A percentile compares a stretch with the other conserved stretches of the same genome.
Conservation (phyloP, 2,113 vertebrate species). For the Poeciliopsis occidentalis region DNA sequence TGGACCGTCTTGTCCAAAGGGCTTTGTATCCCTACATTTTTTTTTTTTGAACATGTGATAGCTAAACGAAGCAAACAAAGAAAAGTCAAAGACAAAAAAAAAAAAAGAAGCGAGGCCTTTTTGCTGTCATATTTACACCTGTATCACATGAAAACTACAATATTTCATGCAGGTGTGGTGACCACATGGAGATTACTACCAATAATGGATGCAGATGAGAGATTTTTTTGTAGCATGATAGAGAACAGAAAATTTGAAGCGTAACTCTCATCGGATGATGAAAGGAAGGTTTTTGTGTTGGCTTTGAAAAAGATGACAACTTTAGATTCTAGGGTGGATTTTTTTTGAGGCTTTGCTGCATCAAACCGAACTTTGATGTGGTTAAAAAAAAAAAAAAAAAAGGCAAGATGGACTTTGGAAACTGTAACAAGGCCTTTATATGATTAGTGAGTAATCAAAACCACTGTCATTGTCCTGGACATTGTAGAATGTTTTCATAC, state of each 20-base stretch:
- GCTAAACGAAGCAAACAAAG: conserved; percentile 9
- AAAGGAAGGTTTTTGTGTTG: conserved; percentile 22
- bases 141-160: conserved; percentile 33
- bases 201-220: conserved; percentile 9
- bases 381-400: not conserved
- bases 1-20: conserved; percentile 62
- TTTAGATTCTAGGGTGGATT: conserved; percentile 33
- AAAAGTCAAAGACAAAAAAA: conserved; percentile 10
- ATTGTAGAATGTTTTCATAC: conserved; percentile 62
- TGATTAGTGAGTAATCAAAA: conserved; percentile 48
- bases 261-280: conserved; percentile 16
- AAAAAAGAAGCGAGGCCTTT: conserved; percentile 67
- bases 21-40: conserved; percentile 49
- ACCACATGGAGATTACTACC: conserved; percentile 30
- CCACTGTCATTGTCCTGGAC: conserved; percentile 43
- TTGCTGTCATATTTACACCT: conserved; percentile 55
- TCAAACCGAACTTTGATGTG: conserved; percentile 43
- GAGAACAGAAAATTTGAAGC: conserved; percentile 34
- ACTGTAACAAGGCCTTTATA: conserved; percentile 26
- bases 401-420: conserved; percentile 38
- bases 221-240: conserved; percentile 59
- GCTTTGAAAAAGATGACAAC: conserved; percentile 23
- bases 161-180: conserved; percentile 38
- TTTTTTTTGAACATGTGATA: conserved; percentile 36
- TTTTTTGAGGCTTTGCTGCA: conserved; percentile 31